These are phyloP conservation scores for Kryptolebias marmoratus DNA, from an alignment of 2,113 vertebrate species.

Conservation along the genomic window DNA sequence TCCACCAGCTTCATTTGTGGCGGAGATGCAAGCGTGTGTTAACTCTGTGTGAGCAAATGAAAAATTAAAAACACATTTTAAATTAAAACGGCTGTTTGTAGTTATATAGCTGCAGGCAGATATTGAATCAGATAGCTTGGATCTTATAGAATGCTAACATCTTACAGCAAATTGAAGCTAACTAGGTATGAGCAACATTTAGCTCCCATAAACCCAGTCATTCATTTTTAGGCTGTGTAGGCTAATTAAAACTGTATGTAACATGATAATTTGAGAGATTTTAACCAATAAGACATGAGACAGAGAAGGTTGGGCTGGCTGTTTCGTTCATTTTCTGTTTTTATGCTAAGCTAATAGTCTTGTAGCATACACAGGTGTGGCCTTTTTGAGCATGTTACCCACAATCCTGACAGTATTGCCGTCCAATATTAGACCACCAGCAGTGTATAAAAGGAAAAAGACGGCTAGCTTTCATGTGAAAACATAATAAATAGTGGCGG, in stretches of 20 bases:
- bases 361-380: not conserved
- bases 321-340: not conserved
- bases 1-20: conserved; percentile 63
- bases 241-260: not conserved
- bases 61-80: conserved; percentile 30
- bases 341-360: conserved; percentile 2
- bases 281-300: not conserved
- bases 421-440: conserved; percentile 49
- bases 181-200: not conserved
- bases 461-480: conserved; percentile 37
- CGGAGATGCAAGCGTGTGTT: conserved; percentile 43
- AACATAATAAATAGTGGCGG: conserved; percentile 62
- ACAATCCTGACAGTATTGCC: not conserved
- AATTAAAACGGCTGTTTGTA: not conserved
- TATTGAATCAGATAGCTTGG: not conserved
- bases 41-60: conserved; percentile 30
- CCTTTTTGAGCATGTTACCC: no score
- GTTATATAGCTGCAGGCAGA: not conserved
- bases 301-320: no score
- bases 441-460: conserved; percentile 54
- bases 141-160: not conserved
- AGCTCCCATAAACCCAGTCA: no score
- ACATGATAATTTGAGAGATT: not conserved
- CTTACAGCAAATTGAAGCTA: not conserved
- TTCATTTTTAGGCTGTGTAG: not conserved